Conservation (phyloP, 2,113 vertebrate genomes). For the Oreochromis niloticus region DNA sequence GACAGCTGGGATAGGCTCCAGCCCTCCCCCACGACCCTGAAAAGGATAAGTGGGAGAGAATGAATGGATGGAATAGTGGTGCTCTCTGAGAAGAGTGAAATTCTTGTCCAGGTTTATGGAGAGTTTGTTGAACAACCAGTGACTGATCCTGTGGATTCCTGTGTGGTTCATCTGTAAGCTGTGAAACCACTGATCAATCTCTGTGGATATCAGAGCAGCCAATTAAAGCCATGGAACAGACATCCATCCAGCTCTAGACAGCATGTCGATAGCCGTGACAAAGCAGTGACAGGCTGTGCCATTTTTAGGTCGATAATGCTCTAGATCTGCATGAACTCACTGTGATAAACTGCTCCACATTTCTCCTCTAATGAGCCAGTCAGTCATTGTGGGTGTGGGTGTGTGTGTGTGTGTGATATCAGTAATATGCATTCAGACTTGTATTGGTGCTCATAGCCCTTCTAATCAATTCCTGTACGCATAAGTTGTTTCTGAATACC, state of each 20-base stretch:
- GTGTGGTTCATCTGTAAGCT: background rate
- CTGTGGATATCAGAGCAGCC: constrained; percentile 23
- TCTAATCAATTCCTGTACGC: background rate
- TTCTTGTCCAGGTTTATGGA: background rate
- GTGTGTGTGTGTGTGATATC: background rate
- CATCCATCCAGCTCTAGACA: constrained; percentile 28
- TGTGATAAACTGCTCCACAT: constrained; percentile 26
- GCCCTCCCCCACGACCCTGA: background rate
- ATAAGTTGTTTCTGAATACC: background rate
- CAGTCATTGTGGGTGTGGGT: background rate
- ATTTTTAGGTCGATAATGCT: constrained; percentile 40
- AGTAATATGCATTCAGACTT: background rate
- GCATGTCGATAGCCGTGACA: constrained; percentile 19
- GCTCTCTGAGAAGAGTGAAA: background rate
- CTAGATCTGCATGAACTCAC: constrained; percentile 24
- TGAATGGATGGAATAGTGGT: background rate
- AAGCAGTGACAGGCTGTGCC: constrained; percentile 8
- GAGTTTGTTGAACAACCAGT: background rate
- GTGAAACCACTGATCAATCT: constrained; percentile 28
- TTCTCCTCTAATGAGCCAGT: constrained; percentile 26
- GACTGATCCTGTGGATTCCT: background rate
- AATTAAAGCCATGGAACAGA: constrained; percentile 24
- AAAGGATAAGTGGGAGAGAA: background rate
- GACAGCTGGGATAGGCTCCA: background rate
- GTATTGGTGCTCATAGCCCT: background rate